phyloP scores from a whole-genome alignment of 2,113 vertebrate species.

The Rhynchopsitta pachyrhyncha region DNA sequence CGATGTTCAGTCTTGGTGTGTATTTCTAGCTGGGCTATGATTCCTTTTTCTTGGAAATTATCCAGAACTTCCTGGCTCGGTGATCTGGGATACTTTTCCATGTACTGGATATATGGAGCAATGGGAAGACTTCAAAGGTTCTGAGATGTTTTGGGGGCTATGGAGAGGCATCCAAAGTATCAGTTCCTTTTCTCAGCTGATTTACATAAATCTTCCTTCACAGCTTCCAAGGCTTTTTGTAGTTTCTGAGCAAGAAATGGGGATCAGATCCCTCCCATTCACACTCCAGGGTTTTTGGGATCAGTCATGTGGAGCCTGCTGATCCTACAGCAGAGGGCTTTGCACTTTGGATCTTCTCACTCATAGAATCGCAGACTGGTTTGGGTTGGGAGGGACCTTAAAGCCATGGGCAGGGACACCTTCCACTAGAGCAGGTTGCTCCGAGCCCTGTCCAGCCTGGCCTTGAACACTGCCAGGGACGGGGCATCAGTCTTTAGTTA shows the following conservation, averaged over 20 bases:
- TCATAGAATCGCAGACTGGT: neutral
- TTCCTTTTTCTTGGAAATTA: constrained; percentile 35
- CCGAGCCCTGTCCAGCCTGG: neutral
- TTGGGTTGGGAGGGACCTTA: neutral
- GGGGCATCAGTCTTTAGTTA: accelerated
- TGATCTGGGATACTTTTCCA: constrained; percentile 21
- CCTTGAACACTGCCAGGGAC: neutral
- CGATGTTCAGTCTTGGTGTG: constrained; percentile 40
- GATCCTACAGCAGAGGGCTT: neutral
- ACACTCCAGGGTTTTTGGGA: neutral
- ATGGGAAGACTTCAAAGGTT: neutral
- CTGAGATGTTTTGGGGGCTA: neutral
- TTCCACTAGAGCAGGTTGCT: neutral
- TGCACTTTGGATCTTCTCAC: accelerated
- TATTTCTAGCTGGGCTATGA: constrained; percentile 26
- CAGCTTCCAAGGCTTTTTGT: neutral
- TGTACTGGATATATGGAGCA: neutral
- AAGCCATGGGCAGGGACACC: neutral
- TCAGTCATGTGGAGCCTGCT: neutral
- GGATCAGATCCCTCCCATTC: neutral
- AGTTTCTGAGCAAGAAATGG: neutral
- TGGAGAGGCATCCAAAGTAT: neutral
- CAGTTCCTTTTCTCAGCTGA: neutral
- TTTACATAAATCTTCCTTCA: neutral
- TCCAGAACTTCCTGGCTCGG: constrained; percentile 22